Percentiles rank a stretch among this genome's conserved stretches.
phyloP scores from a whole-genome alignment of 2,113 vertebrate genomes.

The Nanorana parkeri region DNA sequence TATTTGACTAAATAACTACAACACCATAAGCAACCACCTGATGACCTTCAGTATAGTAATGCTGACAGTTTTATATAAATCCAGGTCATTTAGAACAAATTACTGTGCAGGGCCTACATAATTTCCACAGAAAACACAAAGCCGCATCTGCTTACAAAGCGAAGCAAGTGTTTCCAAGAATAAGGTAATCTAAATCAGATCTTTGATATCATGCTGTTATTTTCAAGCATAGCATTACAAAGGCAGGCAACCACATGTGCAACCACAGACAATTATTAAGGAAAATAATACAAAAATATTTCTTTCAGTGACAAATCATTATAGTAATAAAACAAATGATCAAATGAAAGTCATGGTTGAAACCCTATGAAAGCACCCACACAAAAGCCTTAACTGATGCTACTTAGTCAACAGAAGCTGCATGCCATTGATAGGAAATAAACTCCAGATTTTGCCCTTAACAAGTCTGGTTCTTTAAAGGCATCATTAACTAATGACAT shows the following conservation, averaged over 20 bases:
- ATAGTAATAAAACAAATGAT: not conserved
- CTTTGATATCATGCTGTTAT: too few relatives aligned
- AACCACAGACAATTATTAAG: not conserved
- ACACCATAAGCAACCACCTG: too few relatives aligned
- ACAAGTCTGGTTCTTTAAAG: slow-evolving; percentile 3
- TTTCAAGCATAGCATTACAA: too few relatives aligned
- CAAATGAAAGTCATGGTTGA: not conserved
- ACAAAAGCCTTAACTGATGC: not conserved
- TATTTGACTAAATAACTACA: too few relatives aligned
- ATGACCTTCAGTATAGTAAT: too few relatives aligned
- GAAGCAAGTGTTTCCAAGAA: too few relatives aligned
- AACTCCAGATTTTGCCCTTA: slow-evolving; percentile 19
- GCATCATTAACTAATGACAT: slow-evolving; percentile 26
- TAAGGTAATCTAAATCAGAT: too few relatives aligned
- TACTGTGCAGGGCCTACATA: too few relatives aligned
- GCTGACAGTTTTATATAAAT: too few relatives aligned
- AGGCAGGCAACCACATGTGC: not conserved
- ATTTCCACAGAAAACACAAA: too few relatives aligned
- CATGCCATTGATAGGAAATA: slow-evolving; percentile 12
- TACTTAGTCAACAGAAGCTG: not conserved
- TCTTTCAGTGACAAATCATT: not conserved
- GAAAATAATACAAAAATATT: not conserved
- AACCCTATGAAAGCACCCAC: not conserved
- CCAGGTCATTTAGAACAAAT: too few relatives aligned
- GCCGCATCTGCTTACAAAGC: too few relatives aligned